Evolutionary conservation across 2,113 vertebrate genomes (phyloP), one percentile per base, ranked within the genome.

Genomic region (Xiphophorus couchianus): DNA sequence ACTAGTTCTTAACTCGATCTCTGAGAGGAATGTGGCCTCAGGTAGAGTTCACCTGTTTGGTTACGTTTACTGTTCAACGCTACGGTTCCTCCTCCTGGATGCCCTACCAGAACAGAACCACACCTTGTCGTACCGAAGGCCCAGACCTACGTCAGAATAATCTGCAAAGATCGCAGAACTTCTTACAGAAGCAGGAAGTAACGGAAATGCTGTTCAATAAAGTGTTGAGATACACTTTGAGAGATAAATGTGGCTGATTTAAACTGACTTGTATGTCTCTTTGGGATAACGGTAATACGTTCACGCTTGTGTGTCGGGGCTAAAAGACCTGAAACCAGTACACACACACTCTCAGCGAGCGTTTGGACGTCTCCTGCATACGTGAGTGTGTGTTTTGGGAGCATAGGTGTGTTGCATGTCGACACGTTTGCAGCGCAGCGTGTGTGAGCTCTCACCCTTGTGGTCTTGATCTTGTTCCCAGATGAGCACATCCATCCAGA

Each of bases 391-490:
- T 66, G 35, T 39, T 62, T 64, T 42, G 6, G 15, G 27, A 44
- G 54, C 4, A 33, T 15, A 7, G 9, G n/a, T 70, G 9, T 74
- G 58, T 42, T 69, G 25, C 39, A n/a, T 42, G 72, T 42, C 5
- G 17, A 42, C n/a, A 19, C 60, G 8, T 25, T 44, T 67, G 68
- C 72, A 66, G 13, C 25, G 27, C 29, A 35, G 76, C 25, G 48
- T 76, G 81, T 66, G 54, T 10, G 58, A 28, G 0, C 3, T 94
- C 97, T 97, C 96, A 99, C 97, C 95, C 96, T 95, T 89, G 97
- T 99, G 89, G 97, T 99, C 95, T 99, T 99, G 93, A 99, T 96
- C 94, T 98, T 99, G 94, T 99, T 98, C 92, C 97, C 97, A 74
- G 97, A 97, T 0, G 96, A 96, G 81, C 97, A 98, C 97, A 99